phyloP scores from a whole-genome alignment of 2,113 vertebrate species.

The Argyrosomus japonicus region DNA sequence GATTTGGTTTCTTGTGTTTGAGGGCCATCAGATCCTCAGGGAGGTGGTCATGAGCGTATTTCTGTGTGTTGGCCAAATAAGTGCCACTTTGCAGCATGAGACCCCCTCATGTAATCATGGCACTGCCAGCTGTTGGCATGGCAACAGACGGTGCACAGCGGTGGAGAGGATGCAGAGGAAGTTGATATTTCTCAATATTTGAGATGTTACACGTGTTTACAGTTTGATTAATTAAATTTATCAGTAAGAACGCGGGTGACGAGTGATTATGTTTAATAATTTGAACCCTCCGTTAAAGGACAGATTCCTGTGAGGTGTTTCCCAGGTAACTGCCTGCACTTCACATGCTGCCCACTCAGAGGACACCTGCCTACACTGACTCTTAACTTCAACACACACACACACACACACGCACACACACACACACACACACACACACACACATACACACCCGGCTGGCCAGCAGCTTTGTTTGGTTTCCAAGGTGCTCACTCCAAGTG shows the following conservation, averaged over 20 bases:
- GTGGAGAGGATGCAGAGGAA: neutral
- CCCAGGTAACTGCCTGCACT: conserved; percentile 75
- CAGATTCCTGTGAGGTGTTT: conserved; percentile 68
- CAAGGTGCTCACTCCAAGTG: conserved; percentile 73
- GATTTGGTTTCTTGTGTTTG: neutral
- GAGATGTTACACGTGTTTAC: neutral
- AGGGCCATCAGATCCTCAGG: neutral
- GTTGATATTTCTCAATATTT: neutral
- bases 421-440: too few relatives aligned
- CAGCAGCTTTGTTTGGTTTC: conserved; percentile 80
- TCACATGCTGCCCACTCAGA: conserved; percentile 62
- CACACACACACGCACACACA: neutral
- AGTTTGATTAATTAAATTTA: neutral
- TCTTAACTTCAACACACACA: conserved; percentile 39
- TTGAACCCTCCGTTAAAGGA: neutral
- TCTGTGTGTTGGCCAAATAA: conserved; percentile 11
- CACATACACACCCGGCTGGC: conserved; percentile 1
- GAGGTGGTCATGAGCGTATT: conserved; percentile 19
- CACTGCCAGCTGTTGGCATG: conserved; percentile 47
- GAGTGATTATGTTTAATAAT: neutral
- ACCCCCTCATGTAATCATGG: conserved; percentile 17
- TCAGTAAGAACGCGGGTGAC: neutral
- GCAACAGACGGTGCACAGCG: conserved; percentile 24
- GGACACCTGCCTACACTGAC: conserved; percentile 63
- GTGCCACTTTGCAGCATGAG: conserved; percentile 21